Evolutionary conservation across 2,888 invertebrate genomes (phyloP), one percentile per base, ranked within the genome.

Genomic region (Morinoia aosen): DNA sequence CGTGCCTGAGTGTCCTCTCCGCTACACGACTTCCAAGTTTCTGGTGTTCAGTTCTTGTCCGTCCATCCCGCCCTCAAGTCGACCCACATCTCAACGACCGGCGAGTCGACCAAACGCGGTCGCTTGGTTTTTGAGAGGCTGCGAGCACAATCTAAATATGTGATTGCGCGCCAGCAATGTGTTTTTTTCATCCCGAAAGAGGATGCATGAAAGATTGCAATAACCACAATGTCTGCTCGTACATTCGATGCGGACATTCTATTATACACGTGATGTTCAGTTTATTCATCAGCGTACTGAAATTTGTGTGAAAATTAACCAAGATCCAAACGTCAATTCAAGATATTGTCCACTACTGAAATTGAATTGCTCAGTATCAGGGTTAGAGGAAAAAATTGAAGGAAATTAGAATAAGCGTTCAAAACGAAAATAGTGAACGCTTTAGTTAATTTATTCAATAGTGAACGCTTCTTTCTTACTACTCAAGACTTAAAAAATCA

Each of bases 1-100:
- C 93, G 93, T 93, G 93, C 93, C 93, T 33, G n/a, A 57, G 93
- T 93, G 93, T 93, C 93, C 57, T 33, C 93, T 57, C 48, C 25
- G 33, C 93, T 93, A 93, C 93, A 93, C 93, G 93, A 93, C 93
- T 93, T 57, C 57, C 25, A 48, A 40, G 90, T 90, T 48, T 48
- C 48, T 39, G 40, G 25, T 48, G 48, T 76, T 76, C 40, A 39
- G 90, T 48, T 48, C 90, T 90, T 48, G 40, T 48, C 90, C 48
- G 90, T 90, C 90, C 90, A 40, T 40, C 40, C 40, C 39, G 90
- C 40, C 25, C 16, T 14, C 40, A 90, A 40, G 90, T 19, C 90
- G 90, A 90, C 76, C 76, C 76, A 76, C 76, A 76, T 76, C 33
- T 76, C 76, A 76, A 76, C 76, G 76, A 76, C 76, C 76, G 8